These are phyloP conservation scores for Clamator glandarius DNA, from an alignment of 2,797 vertebrate species.

Conservation along the genomic window DNA sequence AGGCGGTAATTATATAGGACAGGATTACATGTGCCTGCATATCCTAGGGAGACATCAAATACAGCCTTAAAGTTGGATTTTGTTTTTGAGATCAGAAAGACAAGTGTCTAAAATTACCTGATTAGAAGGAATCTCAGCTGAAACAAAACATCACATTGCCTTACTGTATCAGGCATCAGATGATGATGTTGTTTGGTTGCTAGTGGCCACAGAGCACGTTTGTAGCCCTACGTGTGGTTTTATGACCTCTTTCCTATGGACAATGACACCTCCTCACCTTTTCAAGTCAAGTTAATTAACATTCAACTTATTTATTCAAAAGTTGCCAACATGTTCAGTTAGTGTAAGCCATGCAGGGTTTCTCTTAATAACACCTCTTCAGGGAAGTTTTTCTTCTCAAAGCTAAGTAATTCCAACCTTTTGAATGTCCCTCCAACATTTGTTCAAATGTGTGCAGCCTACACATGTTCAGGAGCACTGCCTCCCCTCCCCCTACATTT, in stretches of 20 bases:
- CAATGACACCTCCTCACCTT: background rate
- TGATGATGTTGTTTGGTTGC: fast-evolving
- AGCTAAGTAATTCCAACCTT: background rate
- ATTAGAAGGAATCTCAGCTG: background rate
- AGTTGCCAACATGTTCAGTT: background rate
- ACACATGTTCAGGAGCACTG: background rate
- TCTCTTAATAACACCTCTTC: background rate
- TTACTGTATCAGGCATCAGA: background rate
- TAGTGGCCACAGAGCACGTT: background rate
- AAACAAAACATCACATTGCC: background rate
- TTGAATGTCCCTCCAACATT: background rate
- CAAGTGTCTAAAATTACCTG: background rate
- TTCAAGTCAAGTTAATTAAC: background rate
- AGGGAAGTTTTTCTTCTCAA: background rate
- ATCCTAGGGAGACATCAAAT: background rate
- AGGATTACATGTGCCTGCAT: background rate
- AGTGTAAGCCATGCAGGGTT: background rate
- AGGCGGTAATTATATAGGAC: conserved; percentile 43
- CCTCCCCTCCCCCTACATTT: background rate
- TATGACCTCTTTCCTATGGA: background rate
- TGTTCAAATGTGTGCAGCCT: background rate
- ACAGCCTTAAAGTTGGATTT: background rate
- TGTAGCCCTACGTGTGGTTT: background rate
- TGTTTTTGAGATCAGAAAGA: background rate
- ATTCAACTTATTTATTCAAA: background rate